Percentiles rank a stretch among this genome's conserved stretches.
Evolutionary conservation across 2,888 invertebrate species (phyloP).

Genomic region (Sarcophaga subvicina): DNA sequence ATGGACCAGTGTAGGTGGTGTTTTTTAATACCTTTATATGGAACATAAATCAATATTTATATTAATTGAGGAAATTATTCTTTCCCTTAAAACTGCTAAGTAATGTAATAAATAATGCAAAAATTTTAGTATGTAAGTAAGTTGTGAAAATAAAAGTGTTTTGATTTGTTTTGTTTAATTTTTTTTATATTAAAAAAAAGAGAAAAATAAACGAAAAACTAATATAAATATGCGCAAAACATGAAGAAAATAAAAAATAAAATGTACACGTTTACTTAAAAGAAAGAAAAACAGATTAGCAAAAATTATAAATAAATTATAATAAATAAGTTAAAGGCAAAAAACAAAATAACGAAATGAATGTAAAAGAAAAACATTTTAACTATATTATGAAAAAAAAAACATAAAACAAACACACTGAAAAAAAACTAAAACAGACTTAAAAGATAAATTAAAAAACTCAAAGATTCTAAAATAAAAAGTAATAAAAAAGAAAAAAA

Average conservation of each 20-base stretch:
- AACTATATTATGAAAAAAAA: slow-evolving; percentile 54
- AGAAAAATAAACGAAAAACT: slow-evolving; percentile 25
- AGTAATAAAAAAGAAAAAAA: slow-evolving; percentile 47
- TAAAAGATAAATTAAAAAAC: slow-evolving; percentile 44
- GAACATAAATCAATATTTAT: no score
- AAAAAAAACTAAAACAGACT: slow-evolving; percentile 44
- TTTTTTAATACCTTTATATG: no score
- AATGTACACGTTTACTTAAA: slow-evolving; percentile 56
- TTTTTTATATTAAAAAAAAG: slow-evolving; percentile 61
- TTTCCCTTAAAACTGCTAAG: slow-evolving; percentile 1
- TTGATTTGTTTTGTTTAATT: slow-evolving; percentile 46
- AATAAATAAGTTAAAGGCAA: slow-evolving; percentile 36
- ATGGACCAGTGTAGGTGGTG: no score
- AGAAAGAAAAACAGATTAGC: slow-evolving; percentile 42
- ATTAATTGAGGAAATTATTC: not conserved
- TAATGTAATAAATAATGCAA: slow-evolving; percentile 43
- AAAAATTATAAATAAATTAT: slow-evolving; percentile 62
- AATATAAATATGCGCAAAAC: slow-evolving; percentile 48
- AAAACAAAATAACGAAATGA: slow-evolving; percentile 28
- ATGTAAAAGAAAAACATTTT: slow-evolving; percentile 57
- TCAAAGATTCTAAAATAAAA: slow-evolving; percentile 60
- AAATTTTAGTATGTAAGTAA: slow-evolving; percentile 51
- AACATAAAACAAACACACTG: slow-evolving; percentile 25
- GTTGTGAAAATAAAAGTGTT: slow-evolving; percentile 44
- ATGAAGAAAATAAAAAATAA: slow-evolving; percentile 17